Evolutionary conservation across 64 coral and sea anemone genomes (phyloP).

Genomic region (Pachyseris speciosa): DNA sequence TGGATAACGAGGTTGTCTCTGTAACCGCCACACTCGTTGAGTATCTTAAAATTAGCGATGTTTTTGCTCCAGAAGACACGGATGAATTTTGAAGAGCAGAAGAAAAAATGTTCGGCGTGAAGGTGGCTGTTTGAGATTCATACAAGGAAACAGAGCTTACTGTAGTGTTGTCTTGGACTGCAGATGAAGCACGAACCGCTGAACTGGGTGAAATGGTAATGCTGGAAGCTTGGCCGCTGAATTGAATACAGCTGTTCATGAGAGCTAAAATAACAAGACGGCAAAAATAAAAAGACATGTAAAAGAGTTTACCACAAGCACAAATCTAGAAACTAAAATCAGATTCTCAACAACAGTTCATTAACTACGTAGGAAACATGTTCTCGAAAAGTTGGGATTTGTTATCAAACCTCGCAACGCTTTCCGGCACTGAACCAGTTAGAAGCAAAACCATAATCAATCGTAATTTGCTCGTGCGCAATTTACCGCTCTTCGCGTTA

Average conservation of each 20-base stretch:
- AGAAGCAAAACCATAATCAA: no score
- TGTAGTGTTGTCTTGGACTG: background rate
- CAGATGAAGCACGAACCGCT: background rate
- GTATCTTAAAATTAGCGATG: background rate
- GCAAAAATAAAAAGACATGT: background rate
- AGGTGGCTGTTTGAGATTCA: background rate
- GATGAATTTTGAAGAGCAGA: background rate
- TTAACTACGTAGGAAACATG: no score
- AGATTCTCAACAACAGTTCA: no score
- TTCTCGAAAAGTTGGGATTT: no score
- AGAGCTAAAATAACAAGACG: background rate
- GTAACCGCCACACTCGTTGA: background rate
- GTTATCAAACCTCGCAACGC: no score
- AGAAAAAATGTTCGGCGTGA: background rate
- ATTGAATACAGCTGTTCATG: background rate
- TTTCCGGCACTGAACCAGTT: no score
- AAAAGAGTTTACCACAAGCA: background rate
- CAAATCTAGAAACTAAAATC: background rate
- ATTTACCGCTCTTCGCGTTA: no score
- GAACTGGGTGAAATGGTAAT: background rate
- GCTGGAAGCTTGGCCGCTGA: background rate
- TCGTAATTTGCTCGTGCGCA: no score
- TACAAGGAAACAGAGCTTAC: background rate
- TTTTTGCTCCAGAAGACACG: background rate
- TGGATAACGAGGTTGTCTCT: background rate